Evolutionary conservation across 2,113 vertebrate species (phyloP).

Genomic region (Rousettus leschenaultii): DNA sequence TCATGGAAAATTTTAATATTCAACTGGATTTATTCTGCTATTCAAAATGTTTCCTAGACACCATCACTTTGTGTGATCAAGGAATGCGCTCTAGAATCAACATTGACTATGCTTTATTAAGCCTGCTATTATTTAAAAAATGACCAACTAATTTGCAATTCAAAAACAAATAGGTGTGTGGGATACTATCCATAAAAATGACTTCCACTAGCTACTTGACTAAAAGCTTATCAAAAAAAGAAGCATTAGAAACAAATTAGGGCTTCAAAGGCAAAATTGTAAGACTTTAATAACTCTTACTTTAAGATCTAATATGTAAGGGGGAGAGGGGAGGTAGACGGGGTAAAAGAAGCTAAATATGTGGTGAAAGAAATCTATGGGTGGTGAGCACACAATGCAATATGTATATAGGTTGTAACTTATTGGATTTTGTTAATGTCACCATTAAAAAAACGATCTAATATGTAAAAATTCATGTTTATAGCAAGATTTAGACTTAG

Average conservation of each 20-base stretch:
- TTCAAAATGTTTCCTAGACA: constrained; percentile 23
- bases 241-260: neutral
- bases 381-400: no score
- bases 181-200: neutral
- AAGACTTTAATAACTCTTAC: neutral
- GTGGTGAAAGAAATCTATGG: no score
- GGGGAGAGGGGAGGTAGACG: no score
- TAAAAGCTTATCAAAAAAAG: constrained; percentile 27
- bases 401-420: no score
- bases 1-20: neutral
- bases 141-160: neutral
- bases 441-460: neutral
- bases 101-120: neutral
- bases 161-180: neutral
- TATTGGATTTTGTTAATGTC: no score
- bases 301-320: neutral
- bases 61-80: neutral
- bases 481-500: neutral
- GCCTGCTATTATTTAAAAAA: neutral
- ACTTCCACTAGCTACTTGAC: neutral
- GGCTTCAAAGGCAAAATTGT: neutral
- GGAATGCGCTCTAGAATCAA: neutral
- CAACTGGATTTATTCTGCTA: neutral
- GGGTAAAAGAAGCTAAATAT: no score
- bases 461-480: neutral